These are phyloP conservation scores for Muscicapa striata DNA, from an alignment of 2,797 vertebrate genomes.

Conservation along the genomic window DNA sequence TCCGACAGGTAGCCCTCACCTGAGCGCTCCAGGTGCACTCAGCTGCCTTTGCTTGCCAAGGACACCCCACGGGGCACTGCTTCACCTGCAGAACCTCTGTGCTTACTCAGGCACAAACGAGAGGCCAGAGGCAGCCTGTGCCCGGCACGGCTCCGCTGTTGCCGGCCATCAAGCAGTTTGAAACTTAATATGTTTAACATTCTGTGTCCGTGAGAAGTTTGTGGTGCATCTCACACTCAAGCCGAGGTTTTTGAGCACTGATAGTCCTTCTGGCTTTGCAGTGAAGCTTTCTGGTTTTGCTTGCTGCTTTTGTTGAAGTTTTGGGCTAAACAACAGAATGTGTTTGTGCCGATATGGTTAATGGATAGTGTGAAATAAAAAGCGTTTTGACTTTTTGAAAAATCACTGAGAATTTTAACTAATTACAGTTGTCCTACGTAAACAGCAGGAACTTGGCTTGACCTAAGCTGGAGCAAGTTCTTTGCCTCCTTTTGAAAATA, in stretches of 20 bases:
- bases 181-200: neutral
- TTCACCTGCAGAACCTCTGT: conserved; percentile 10
- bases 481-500: neutral
- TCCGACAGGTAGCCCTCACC: conserved; percentile 88
- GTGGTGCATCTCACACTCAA: neutral
- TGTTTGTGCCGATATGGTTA: neutral
- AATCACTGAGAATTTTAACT: neutral
- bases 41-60: conserved; percentile 40
- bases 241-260: neutral
- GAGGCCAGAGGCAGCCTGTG: neutral
- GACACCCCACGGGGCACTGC: neutral
- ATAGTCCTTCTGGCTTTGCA: neutral
- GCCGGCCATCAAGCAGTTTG: neutral
- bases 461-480: neutral
- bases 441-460: neutral
- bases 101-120: neutral
- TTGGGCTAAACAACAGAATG: neutral
- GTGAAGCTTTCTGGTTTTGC: neutral
- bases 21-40: conserved; percentile 4
- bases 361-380: neutral
- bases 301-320: neutral
- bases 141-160: neutral
- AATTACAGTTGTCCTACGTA: neutral
- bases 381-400: neutral
- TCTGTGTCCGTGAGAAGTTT: neutral